Conservation (phyloP, 2,113 vertebrate species). For the Damaliscus lunatus region DNA sequence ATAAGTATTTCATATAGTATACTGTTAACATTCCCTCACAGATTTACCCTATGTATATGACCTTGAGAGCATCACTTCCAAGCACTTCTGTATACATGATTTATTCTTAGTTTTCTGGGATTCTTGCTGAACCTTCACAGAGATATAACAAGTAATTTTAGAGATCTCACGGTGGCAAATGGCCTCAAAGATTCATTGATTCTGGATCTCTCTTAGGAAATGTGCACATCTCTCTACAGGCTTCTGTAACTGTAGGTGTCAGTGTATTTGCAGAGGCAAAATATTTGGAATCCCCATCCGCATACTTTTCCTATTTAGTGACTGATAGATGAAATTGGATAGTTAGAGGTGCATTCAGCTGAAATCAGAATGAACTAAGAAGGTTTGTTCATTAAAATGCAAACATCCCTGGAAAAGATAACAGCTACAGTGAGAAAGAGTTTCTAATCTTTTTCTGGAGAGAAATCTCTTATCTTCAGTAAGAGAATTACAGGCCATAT, state of each 20-base stretch:
- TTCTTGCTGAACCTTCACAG: not conserved
- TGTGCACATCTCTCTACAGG: not conserved
- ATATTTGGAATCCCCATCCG: not conserved
- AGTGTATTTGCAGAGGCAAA: not conserved
- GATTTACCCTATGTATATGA: not conserved
- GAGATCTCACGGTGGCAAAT: not conserved
- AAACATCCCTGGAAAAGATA: not conserved
- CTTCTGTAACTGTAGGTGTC: not conserved
- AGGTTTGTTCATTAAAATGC: not conserved
- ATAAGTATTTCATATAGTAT: not conserved
- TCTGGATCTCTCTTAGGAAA: not conserved
- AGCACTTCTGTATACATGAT: not conserved
- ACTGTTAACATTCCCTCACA: not conserved
- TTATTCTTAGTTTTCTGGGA: not conserved
- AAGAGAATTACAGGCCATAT: not conserved
- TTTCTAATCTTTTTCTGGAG: not conserved
- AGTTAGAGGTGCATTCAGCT: not conserved
- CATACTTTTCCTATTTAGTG: not conserved
- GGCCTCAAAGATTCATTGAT: not conserved
- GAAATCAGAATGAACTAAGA: slow-evolving; percentile 16
- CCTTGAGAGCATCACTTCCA: not conserved
- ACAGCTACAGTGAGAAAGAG: not conserved
- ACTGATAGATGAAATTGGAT: not conserved
- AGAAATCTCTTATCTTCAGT: not conserved
- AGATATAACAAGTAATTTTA: not conserved